phyloP scores from a whole-genome alignment of 2,888 invertebrate species.

The Eupithecia vulgata region DNA sequence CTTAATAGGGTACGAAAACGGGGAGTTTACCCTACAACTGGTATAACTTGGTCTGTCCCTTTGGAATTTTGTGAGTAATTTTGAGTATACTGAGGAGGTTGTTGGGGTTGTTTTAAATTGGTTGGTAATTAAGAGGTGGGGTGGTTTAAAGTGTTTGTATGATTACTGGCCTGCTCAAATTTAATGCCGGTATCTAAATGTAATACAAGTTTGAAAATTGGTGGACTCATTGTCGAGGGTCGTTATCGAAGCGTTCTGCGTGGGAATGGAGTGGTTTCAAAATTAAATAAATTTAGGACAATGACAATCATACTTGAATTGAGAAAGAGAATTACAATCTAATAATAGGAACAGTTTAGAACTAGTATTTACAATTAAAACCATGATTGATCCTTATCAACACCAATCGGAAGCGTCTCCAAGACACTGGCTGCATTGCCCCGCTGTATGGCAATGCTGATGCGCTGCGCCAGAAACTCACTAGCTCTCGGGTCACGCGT shows the following conservation, averaged over 20 bases:
- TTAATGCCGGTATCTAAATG: slow-evolving; percentile 72
- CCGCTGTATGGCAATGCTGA: no score
- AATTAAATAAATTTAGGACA: slow-evolving; percentile 13
- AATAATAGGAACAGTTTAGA: no score
- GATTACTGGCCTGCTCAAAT: slow-evolving; percentile 80
- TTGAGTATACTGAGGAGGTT: slow-evolving; percentile 35
- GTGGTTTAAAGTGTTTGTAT: slow-evolving; percentile 78
- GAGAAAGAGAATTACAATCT: no score
- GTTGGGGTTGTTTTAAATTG: slow-evolving; percentile 57
- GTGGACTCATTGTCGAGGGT: slow-evolving; percentile 52
- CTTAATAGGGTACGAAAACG: slow-evolving; percentile 76
- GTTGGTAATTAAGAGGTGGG: slow-evolving; percentile 65
- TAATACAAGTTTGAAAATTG: slow-evolving; percentile 66
- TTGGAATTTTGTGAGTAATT: slow-evolving; percentile 15
- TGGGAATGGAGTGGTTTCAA: slow-evolving; percentile 17
- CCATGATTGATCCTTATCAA: no score
- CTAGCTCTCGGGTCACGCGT: no score
- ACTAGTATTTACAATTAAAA: no score
- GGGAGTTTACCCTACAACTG: slow-evolving; percentile 71
- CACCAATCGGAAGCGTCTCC: no score
- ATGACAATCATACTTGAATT: not conserved
- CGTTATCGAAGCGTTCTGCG: slow-evolving; percentile 12
- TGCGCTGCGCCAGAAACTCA: no score
- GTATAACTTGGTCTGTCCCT: slow-evolving; percentile 54
- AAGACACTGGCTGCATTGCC: no score